Base-by-base conservation (phyloP, 2,888 invertebrate genomes). In the Stomorhina lunata region DNA sequence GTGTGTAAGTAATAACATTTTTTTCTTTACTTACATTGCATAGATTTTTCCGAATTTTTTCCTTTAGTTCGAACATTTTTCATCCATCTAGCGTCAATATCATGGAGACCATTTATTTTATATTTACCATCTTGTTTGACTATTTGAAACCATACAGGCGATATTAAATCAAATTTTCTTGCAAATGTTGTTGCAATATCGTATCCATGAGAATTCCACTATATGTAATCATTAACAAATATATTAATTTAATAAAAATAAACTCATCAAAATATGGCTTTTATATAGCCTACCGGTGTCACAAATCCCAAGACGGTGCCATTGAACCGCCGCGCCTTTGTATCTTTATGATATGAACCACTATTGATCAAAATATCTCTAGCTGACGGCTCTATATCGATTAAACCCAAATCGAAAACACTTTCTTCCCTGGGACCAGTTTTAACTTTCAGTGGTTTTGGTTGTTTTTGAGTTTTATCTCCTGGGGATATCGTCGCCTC, bases 121-220 rank as follows among this genome's bases (percentile, higher is more conserved):
- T 95, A 96, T 20, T 92, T 93, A 75, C 93, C 92, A 15, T 92
- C 93, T 77, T 94, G 94, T 43, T 95, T 92, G 79, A 94, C 93
- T 12, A 98, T 92, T 92, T 98, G 97, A 32, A 99, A 93, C 99
- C 99, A 99, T 0, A 98, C 98, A 0, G 99, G 99, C 0, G 98
- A 97, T 25, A 99, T 94, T 87, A 96, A 95, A 65, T 96, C 95
- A 86, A 99, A 96, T 91, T 99, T 99, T 50, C 95, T 93, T 9
- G 94, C 95, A 93, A 98, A 98, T 72, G 93, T 94, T 91, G 98
- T 98, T 0, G 98, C 97, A 61, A 98, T 93, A 91, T 98, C 96
- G 91, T 98, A 97, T 0, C 99, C 99, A 92, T 96, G 96, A 84
- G 93, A 95, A 89, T 99, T 98, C 99, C 99, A 99, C 98, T 98